Base-by-base conservation (phyloP, 2,797 vertebrate species). In the Parotocinclus haroldoi region DNA sequence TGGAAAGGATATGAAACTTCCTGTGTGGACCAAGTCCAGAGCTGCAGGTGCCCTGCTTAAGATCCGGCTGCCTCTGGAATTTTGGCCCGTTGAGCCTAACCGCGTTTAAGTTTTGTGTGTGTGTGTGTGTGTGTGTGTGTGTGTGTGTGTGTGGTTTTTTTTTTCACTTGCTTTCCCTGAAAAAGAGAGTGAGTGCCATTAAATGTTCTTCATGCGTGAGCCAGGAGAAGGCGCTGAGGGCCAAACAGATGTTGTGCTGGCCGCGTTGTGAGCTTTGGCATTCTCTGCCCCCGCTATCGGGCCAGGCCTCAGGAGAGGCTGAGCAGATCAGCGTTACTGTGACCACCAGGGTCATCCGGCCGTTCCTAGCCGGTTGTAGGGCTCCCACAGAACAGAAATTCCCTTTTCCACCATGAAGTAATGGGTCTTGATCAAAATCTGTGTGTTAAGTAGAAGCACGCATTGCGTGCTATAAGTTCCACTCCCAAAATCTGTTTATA, bases 1-100 rank as follows among this genome's bases (percentile, higher is more conserved):
- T 83, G 85, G 86, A 89, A 88, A 92, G 90, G 89, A 92, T 89
- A 91, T 92, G 90, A 92, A 86, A 89, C 89, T 92, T 96, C 91
- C 91, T 94, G 91, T 81, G 39, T 84, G 90, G 89, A 89, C 90
- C 69, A 83, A 90, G 89, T 88, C 87, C 69, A 83, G 80, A 71
- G 79, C 84, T 81, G 83, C 90, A 93, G 90, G 91, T 95, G 91
- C 89, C 86, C 78, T 7, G 81, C 45, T 14, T 78, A 78, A 84
- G 83, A 80, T 89, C 85, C 76, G 81, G 80, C 81, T 86, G 85
- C 78, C 87, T 89, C 81, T 83, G 85, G 88, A 90, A 87, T 90
- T 84, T 88, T 89, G 88, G 59, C 74, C 37, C 79, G 77, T 80
- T 82, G 74, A 70, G 76, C 78, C 73, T 78, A 83, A 84, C 84